Percentiles rank a stretch among this genome's conserved stretches.
Conservation (phyloP, 2,888 invertebrate genomes). For the Dilophus febrilis region DNA sequence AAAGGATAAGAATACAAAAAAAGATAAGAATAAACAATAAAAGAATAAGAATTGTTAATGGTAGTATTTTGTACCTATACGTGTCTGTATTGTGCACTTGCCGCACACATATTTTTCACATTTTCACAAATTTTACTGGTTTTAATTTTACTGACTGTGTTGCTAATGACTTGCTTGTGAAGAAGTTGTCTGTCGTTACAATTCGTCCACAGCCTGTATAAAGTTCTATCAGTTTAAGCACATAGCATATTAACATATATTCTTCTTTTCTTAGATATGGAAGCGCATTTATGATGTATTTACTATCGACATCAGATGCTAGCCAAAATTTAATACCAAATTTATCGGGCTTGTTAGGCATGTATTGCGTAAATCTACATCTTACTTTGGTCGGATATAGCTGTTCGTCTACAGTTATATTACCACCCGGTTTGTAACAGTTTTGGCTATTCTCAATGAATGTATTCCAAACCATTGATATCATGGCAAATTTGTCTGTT, state of each 20-base stretch:
- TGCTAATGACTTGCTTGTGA: constrained; percentile 1
- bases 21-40: not conserved
- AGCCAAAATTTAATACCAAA: constrained; percentile 20
- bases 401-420: constrained; percentile 14
- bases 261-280: not conserved
- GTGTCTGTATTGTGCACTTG: constrained; percentile 5
- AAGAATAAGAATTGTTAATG: not conserved
- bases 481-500: constrained; percentile 13
- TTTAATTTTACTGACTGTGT: not conserved
- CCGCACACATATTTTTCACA: constrained; percentile 4
- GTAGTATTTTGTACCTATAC: constrained; percentile 5
- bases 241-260: not conserved
- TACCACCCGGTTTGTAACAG: constrained; percentile 12
- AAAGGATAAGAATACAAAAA: no score
- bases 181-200: constrained; percentile 5
- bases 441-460: constrained; percentile 12
- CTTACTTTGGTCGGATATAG: constrained; percentile 14
- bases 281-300: constrained; percentile 1
- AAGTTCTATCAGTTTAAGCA: not conserved
- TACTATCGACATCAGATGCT: not conserved
- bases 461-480: constrained; percentile 13
- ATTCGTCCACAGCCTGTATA: not conserved
- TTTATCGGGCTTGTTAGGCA: constrained; percentile 18
- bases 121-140: constrained; percentile 1
- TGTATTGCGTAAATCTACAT: constrained; percentile 18